phyloP scores from a whole-genome alignment of 2,113 vertebrate species.

The Xenopus borealis region DNA sequence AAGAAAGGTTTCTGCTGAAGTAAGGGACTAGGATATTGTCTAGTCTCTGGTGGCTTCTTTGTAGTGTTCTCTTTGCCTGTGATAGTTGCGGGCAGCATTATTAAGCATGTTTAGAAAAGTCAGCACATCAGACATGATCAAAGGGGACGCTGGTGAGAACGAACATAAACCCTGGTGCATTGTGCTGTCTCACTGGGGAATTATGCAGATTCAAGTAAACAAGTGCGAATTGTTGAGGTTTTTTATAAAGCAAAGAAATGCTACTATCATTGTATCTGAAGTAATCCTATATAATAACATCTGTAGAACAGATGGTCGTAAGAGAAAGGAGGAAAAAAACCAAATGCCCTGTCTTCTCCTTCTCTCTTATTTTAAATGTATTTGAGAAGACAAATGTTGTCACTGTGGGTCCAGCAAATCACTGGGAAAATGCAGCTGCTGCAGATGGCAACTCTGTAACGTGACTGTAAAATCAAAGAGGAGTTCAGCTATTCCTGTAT shows the following conservation, averaged over 20 bases:
- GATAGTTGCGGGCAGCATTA: constrained; percentile 71
- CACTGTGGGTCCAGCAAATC: constrained; percentile 73
- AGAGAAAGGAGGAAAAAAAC: constrained; percentile 61
- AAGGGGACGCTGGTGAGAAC: constrained; percentile 81
- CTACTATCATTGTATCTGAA: constrained; percentile 90
- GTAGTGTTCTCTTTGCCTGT: constrained; percentile 75
- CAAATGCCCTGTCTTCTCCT: constrained; percentile 60
- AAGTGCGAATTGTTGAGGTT: constrained; percentile 97
- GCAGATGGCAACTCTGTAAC: constrained; percentile 70
- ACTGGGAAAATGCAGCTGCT: constrained; percentile 77
- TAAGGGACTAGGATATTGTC: constrained; percentile 73
- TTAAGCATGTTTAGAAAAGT: constrained; percentile 85
- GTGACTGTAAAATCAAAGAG: constrained; percentile 72
- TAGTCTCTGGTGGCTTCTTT: constrained; percentile 73
- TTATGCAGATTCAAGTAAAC: constrained; percentile 94
- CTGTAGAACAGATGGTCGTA: constrained; percentile 86
- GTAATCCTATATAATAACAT: constrained; percentile 91
- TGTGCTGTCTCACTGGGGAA: constrained; percentile 83
- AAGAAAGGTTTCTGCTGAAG: constrained; percentile 59
- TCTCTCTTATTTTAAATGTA: constrained; percentile 66
- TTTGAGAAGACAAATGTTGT: constrained; percentile 78
- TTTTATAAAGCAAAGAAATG: constrained; percentile 83
- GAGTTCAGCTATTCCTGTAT: constrained; percentile 58
- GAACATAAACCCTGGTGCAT: constrained; percentile 71
- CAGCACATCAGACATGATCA: constrained; percentile 88